Evolutionary conservation across 2,113 vertebrate species (phyloP), one percentile per base, ranked within the genome.

Genomic region (Fregetta grallaria): DNA sequence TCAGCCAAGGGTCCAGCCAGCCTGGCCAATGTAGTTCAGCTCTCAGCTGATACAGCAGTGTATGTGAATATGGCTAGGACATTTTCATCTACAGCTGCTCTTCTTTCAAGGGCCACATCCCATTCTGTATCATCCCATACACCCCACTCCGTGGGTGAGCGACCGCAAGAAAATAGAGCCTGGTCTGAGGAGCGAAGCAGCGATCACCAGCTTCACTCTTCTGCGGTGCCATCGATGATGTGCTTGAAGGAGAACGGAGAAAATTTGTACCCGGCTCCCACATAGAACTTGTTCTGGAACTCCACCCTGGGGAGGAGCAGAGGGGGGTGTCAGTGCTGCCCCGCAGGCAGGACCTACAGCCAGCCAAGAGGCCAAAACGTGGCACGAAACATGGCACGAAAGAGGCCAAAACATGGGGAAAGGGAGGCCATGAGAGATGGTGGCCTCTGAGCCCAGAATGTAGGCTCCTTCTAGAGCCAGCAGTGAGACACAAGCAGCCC

Each of bases 261-360:
- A 92, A 99, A 99, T 92, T 98, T 98, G 96, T 98, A 97, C 8
- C 98, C 98, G 1, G 97, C 91, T 52, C 98, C 98, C 1, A 88
- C 42, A 15, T 99, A 99, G 97, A 99, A 99, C 93, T 99, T 99
- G 96, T 98, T 98, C 96, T 99, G 98, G 96, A 99, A 99, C 93
- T 99, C 98, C 49, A 99, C 98, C 98, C 98, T 99, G 56, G 11
- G 34, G n/a, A 95, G 5, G 23, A 90, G 29, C 52, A 65, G 73
- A 63, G 52, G 3, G 11, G 32, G 11, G 4, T 5, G 5, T 97
- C 36, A 91, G 86, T 27, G 22, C 18, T 40, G 45, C 45, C 45
- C 13, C 2, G 1, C 1, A 2, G 38, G 21, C 74, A 76, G 66
- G 62, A 72, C 6, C 16, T 80, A n/a, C 1, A 0, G 13, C 25